These are phyloP conservation scores for Nestor notabilis DNA, from an alignment of 2,113 vertebrate genomes.

Conservation along the genomic window DNA sequence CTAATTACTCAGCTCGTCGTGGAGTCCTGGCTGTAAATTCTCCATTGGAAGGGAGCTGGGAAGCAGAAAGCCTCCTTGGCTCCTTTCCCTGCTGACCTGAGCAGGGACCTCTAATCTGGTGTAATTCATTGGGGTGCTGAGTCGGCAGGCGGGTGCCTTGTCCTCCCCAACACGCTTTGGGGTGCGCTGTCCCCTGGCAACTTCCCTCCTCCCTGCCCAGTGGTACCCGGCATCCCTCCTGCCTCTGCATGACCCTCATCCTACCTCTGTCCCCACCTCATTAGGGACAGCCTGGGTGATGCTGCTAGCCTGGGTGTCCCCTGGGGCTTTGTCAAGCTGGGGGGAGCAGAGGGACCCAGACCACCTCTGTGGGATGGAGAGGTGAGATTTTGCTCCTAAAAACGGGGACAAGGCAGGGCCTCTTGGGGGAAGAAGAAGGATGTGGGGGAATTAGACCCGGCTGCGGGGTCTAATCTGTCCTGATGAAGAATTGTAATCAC, in stretches of 20 bases:
- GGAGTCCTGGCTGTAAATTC: conserved; percentile 6
- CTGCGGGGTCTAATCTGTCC: neutral
- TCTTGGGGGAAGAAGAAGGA: neutral
- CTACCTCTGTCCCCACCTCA: neutral
- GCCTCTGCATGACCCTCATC: neutral
- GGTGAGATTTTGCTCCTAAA: neutral
- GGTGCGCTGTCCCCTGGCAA: rapidly evolving
- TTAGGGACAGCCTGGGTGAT: neutral
- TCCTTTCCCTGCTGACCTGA: neutral
- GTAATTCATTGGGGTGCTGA: neutral
- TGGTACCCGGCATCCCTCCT: neutral
- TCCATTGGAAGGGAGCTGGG: neutral
- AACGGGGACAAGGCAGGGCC: neutral
- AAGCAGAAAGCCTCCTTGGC: neutral
- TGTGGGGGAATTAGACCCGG: neutral
- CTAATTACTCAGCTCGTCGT: neutral
- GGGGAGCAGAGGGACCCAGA: neutral
- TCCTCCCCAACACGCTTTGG: neutral
- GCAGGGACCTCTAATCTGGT: neutral
- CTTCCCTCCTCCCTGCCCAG: neutral
- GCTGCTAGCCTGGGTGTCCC: neutral
- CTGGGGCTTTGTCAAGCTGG: rapidly evolving
- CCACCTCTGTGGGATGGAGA: neutral
- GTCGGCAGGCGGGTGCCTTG: neutral
- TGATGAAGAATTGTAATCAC: neutral